A percentile compares a stretch with the other conserved stretches of the same genome.
Conservation (phyloP, 2,113 vertebrate species). For the Nyctibius bracteatus region DNA sequence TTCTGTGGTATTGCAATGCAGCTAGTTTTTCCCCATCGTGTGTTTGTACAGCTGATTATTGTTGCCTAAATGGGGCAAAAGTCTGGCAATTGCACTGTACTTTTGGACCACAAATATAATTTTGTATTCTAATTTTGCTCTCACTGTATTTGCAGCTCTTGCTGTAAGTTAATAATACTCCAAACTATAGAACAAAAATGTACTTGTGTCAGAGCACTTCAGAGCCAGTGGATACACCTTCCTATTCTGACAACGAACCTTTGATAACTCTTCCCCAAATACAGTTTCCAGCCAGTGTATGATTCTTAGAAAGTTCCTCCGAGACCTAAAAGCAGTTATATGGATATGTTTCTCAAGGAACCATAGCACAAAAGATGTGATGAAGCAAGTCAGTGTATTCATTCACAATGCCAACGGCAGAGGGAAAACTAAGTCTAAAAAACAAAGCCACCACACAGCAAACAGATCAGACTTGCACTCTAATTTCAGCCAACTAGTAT, state of each 20-base stretch:
- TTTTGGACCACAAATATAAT: background rate
- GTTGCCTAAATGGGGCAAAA: background rate
- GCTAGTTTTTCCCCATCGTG: background rate
- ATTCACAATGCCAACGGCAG: background rate
- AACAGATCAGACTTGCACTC: background rate
- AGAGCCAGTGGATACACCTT: background rate
- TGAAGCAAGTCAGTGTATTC: background rate
- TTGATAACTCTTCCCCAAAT: background rate
- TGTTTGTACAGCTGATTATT: background rate
- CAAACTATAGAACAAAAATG: background rate
- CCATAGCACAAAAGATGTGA: background rate
- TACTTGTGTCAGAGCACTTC: background rate
- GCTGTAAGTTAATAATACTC: background rate
- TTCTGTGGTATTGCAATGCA: background rate
- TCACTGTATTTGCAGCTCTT: background rate
- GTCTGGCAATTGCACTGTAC: background rate
- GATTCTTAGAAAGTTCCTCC: background rate
- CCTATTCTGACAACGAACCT: background rate
- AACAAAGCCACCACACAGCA: background rate
- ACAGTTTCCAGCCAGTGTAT: background rate
- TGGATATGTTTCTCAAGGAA: background rate
- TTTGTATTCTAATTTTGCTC: background rate
- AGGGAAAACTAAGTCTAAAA: background rate
- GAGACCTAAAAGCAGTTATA: background rate
- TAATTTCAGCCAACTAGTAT: background rate